Evolutionary conservation across 2,888 invertebrate genomes (phyloP), one percentile per base, ranked within the genome.

Genomic region (Isotomurus palustris): DNA sequence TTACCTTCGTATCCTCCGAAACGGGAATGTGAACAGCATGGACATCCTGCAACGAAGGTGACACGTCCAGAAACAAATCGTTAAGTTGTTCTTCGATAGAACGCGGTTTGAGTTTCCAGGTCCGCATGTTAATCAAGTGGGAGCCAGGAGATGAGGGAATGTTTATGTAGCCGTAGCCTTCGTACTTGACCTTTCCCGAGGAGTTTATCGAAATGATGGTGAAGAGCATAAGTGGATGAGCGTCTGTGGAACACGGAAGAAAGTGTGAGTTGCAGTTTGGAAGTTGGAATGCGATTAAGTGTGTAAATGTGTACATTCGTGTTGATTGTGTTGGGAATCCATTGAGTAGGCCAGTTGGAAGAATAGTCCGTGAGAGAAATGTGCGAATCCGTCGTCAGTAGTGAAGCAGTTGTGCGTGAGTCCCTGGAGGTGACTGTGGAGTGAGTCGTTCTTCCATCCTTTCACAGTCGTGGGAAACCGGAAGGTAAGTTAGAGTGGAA

Each of bases 301-400:
- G 63, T 3, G 54, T 52, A 1, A 70, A 41, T 17, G 64, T 64
- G 17, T 58, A 61, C 12, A 58, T 67, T 53, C 68, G 66, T 36
- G 49, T 12, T 49, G 29, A 6, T 60, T 40, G 19, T 55, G 50
- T 2, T 64, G 12, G n/a, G 54, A 49, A 35, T 68, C 68, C 57
- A 64, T 48, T 1, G 66, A 64, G 19, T 64, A 64, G 2, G 54
- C 53, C 2, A 70, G 41, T 17, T 66, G 66, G 17, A 59, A 61
- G n/a, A 58, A 68, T 53, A 70, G 66, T 36, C 61, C 58, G 41
- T 66, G 64, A 1, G 70, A 67, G 51, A 70, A 70, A 38, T 70
- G 63, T 14, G 61, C 62, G 0, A 62, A 36, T 10, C 59, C 55
- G 6, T 64, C 53, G 4, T 53, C 12, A 14, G 62, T 56, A 1